phyloP scores from a whole-genome alignment of 2,113 vertebrate genomes.

The Tyrannus savana region DNA sequence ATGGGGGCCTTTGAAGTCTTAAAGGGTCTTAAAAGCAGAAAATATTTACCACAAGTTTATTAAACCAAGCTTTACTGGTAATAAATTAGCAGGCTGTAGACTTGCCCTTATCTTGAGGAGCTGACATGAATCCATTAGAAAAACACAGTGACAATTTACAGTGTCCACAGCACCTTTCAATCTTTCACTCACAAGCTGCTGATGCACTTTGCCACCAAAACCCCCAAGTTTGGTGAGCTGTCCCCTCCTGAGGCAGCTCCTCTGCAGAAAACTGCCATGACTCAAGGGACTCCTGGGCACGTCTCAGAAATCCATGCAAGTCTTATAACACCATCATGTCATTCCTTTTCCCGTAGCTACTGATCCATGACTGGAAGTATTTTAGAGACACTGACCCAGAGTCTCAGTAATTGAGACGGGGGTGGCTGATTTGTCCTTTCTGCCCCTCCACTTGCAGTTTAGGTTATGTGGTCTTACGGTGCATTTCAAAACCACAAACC shows the following conservation, averaged over 20 bases:
- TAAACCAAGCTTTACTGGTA: slow-evolving; percentile 1
- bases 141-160: not conserved
- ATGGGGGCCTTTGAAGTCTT: slow-evolving; percentile 34
- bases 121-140: not conserved
- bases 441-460: not conserved
- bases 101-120: not conserved
- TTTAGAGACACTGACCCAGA: not conserved
- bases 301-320: not conserved
- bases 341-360: fast-evolving
- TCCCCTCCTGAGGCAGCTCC: not conserved
- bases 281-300: not conserved
- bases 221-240: fast-evolving
- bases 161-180: not conserved
- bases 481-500: not conserved
- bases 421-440: not conserved
- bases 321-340: fast-evolving
- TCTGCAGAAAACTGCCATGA: not conserved
- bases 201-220: no score
- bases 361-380: not conserved
- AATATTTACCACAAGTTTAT: slow-evolving; percentile 47
- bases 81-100: slow-evolving; percentile 35
- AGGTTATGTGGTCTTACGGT: not conserved
- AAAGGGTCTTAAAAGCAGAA: slow-evolving; percentile 31
- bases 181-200: not conserved
- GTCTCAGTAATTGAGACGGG: not conserved